Evolutionary conservation across 2,113 vertebrate genomes (phyloP).

Genomic region (Psophia crepitans): DNA sequence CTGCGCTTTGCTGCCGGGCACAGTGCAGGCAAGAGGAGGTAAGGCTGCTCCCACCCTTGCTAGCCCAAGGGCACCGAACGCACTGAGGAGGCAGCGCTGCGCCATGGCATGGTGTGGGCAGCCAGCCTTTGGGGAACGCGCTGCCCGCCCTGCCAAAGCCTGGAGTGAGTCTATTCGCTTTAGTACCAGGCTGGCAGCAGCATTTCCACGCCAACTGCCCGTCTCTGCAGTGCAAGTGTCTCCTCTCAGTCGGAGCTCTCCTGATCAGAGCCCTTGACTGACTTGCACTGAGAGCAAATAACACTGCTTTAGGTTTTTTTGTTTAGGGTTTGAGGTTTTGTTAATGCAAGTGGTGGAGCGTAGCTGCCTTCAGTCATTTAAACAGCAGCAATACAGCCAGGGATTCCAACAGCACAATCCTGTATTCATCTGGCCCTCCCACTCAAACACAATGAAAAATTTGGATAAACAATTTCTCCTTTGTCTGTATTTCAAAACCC

Average conservation of each 20-base stretch:
- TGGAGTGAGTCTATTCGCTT: neutral
- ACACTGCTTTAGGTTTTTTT: neutral
- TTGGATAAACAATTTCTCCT: slow-evolving; percentile 19
- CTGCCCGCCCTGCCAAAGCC: neutral
- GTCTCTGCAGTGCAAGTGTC: neutral
- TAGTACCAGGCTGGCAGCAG: neutral
- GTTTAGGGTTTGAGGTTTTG: too few species aligned
- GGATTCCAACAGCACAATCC: neutral
- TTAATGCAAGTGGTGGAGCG: neutral
- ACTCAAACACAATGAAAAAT: neutral
- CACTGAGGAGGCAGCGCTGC: neutral
- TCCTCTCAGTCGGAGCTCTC: neutral
- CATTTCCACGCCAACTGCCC: neutral
- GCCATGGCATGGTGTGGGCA: fast-evolving
- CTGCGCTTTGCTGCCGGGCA: fast-evolving
- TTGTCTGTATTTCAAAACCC: slow-evolving; percentile 10
- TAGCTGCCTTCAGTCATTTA: neutral
- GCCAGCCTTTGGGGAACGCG: fast-evolving
- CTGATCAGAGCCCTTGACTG: neutral
- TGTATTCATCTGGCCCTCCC: slow-evolving; percentile 4
- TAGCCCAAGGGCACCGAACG: neutral
- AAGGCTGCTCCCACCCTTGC: neutral
- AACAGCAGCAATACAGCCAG: neutral
- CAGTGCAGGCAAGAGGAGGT: too few species aligned
- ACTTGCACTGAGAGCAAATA: neutral